Evolutionary conservation across 2,113 vertebrate species (phyloP).

Genomic region (Acrocephalus kingi): DNA sequence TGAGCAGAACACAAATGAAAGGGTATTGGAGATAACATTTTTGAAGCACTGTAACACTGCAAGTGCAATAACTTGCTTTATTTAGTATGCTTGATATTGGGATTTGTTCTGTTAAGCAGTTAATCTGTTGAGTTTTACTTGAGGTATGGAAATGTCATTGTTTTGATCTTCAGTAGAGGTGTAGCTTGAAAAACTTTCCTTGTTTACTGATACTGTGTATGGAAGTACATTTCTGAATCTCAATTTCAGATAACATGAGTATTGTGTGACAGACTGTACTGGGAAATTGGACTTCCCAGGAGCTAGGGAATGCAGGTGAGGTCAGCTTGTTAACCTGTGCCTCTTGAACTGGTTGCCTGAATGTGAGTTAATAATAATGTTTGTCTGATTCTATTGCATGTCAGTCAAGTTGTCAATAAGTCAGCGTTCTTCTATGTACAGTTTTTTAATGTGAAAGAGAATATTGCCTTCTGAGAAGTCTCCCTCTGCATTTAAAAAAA

Average conservation of each 20-base stretch:
- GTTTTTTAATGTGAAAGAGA: neutral
- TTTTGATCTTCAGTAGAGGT: neutral
- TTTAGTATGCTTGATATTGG: neutral
- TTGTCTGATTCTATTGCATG: neutral
- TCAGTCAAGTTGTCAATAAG: neutral
- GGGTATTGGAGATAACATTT: neutral
- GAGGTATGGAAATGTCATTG: neutral
- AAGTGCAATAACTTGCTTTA: neutral
- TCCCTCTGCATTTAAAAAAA: neutral
- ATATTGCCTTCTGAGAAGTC: neutral
- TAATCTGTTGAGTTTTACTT: neutral
- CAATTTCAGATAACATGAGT: neutral
- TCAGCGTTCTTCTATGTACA: neutral
- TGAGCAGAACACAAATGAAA: neutral
- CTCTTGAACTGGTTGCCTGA: neutral
- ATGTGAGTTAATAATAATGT: neutral
- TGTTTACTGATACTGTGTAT: neutral
- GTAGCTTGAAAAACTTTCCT: neutral
- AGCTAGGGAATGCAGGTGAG: neutral
- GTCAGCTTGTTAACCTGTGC: neutral
- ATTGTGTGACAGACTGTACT: neutral
- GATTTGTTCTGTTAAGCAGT: neutral
- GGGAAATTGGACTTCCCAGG: neutral
- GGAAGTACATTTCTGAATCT: neutral
- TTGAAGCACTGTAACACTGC: neutral